Conservation (phyloP, 2,113 vertebrate species). For the Oriolus oriolus region DNA sequence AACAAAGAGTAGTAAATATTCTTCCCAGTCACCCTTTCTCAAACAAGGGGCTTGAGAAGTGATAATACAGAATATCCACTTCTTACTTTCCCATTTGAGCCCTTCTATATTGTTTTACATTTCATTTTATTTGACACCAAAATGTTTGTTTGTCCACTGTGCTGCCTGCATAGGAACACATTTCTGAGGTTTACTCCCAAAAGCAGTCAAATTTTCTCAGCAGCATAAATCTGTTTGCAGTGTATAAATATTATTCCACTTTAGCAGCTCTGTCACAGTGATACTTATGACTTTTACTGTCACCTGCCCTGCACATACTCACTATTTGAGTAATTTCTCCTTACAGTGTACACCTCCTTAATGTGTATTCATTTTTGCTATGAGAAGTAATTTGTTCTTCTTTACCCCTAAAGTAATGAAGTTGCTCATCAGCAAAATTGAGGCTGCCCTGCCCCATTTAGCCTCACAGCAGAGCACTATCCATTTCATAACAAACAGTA, state of each 20-base stretch:
- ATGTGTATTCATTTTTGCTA: not conserved
- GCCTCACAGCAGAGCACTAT: not conserved
- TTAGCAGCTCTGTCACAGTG: not conserved
- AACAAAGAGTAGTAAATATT: not conserved
- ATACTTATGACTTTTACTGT: conserved; percentile 6
- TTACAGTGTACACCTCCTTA: too few species aligned
- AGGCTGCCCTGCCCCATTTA: not conserved
- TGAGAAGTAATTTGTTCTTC: conserved; percentile 10
- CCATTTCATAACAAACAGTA: not conserved
- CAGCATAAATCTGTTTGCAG: conserved; percentile 52
- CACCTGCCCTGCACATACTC: not conserved
- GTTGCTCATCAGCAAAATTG: not conserved
- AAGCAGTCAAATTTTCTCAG: conserved; percentile 60
- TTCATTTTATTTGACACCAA: conserved; percentile 52
- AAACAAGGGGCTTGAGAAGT: not conserved
- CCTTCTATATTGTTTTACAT: not conserved
- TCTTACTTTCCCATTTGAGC: not conserved
- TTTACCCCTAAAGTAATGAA: not conserved
- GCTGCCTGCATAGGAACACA: conserved; percentile 34
- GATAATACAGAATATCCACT: not conserved
- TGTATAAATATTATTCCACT: conserved; percentile 49
- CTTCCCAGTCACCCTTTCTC: not conserved
- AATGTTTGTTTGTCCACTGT: conserved; percentile 44
- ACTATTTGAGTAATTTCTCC: conserved; percentile 19
- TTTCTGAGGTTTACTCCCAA: conserved; percentile 42